These are phyloP conservation scores for Brotula barbata DNA, from an alignment of 2,797 vertebrate genomes.

Conservation along the genomic window DNA sequence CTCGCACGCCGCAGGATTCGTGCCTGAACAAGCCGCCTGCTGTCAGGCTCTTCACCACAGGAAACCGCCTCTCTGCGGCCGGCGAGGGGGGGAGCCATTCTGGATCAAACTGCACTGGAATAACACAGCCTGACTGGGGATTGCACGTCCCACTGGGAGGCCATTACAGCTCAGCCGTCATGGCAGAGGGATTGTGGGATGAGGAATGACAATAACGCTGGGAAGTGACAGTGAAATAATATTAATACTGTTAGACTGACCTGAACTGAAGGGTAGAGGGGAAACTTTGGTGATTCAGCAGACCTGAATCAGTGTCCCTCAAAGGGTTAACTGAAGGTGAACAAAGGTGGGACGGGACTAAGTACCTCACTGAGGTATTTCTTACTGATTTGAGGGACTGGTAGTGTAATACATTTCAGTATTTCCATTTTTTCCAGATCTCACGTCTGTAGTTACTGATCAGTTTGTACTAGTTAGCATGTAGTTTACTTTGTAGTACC, in stretches of 20 bases:
- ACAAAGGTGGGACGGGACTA: no score
- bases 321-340: no score
- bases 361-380: no score
- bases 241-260: slow-evolving; percentile 28
- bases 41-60: slow-evolving; percentile 29
- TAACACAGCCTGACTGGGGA: slow-evolving; percentile 21
- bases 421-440: no score
- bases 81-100: slow-evolving; percentile 26
- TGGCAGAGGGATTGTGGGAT: slow-evolving; percentile 10
- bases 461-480: no score
- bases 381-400: no score
- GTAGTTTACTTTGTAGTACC: no score
- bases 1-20: slow-evolving; percentile 40
- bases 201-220: slow-evolving; percentile 2
- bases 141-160: slow-evolving; percentile 37
- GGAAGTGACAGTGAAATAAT: slow-evolving; percentile 18
- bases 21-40: slow-evolving; percentile 61
- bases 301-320: no score
- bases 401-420: no score
- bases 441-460: no score
- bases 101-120: slow-evolving; percentile 46
- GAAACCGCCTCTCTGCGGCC: slow-evolving; percentile 38
- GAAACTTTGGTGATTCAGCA: no score
- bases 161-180: slow-evolving; percentile 21
- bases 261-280: no score